Conservation (phyloP, 1,140 invertebrate species). For the Drosophila biarmipes region DNA sequence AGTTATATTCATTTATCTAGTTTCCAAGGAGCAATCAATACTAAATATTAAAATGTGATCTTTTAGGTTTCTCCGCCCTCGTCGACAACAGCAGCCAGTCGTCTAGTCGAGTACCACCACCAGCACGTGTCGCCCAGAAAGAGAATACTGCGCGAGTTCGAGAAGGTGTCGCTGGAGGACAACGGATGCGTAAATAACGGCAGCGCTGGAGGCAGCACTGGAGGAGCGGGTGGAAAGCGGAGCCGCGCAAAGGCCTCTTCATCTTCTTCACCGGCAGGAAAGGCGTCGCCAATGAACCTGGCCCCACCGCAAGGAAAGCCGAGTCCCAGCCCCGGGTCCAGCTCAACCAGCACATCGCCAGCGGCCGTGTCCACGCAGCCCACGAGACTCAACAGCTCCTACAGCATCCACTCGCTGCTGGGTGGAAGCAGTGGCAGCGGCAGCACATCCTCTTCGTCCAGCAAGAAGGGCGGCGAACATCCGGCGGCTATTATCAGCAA, state of each 20-base stretch:
- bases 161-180: slow-evolving; percentile 90
- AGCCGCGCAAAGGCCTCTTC: slow-evolving; percentile 84
- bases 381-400: slow-evolving; percentile 86
- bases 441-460: slow-evolving; percentile 37
- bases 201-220: slow-evolving; percentile 62
- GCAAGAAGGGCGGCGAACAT: slow-evolving; percentile 56
- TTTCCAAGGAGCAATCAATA: neutral
- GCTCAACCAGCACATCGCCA: slow-evolving; percentile 39
- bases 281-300: slow-evolving; percentile 58
- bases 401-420: slow-evolving; percentile 91
- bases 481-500: slow-evolving; percentile 72
- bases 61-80: slow-evolving; percentile 67
- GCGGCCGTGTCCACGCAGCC: slow-evolving; percentile 59
- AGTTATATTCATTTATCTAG: neutral
- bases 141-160: slow-evolving; percentile 89
- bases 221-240: slow-evolving; percentile 83
- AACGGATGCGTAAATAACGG: slow-evolving; percentile 59
- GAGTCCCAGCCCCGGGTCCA: slow-evolving; percentile 18
- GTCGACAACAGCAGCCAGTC: slow-evolving; percentile 66
- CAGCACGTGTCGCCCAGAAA: slow-evolving; percentile 89
- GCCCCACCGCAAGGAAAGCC: slow-evolving; percentile 59
- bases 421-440: slow-evolving; percentile 85
- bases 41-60: neutral
- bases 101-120: slow-evolving; percentile 85
- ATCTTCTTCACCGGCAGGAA: slow-evolving; percentile 38